Conservation (phyloP, 1,140 invertebrate genomes). For the Epicauta chinensis region DNA sequence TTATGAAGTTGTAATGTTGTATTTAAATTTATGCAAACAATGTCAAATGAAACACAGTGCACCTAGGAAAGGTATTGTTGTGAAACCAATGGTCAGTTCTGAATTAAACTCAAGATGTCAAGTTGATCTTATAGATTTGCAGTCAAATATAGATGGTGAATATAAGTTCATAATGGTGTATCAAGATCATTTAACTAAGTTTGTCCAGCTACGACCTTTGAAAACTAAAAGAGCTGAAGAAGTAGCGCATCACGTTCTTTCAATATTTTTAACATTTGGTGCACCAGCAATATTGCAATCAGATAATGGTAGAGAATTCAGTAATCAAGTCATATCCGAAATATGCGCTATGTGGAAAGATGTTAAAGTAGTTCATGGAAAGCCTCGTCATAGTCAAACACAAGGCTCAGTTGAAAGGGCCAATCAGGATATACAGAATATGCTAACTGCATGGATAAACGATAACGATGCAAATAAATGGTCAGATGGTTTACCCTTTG, state of each 20-base stretch:
- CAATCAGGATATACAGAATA: slow-evolving; percentile 41
- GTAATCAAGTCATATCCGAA: slow-evolving; percentile 32
- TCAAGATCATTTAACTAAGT: slow-evolving; percentile 47
- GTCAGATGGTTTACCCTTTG: too few relatives aligned
- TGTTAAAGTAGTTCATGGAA: slow-evolving; percentile 40
- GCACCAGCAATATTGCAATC: slow-evolving; percentile 36
- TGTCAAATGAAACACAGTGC: too few relatives aligned
- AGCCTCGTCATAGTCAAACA: slow-evolving; percentile 35
- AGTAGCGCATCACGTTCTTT: slow-evolving; percentile 26
- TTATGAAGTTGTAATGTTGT: slow-evolving; percentile 28
- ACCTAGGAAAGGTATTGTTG: slow-evolving; percentile 31
- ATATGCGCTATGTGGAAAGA: slow-evolving; percentile 40
- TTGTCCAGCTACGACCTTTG: slow-evolving; percentile 37
- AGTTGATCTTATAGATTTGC: slow-evolving; percentile 47
- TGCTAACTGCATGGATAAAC: slow-evolving; percentile 36
- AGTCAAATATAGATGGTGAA: slow-evolving; percentile 40
- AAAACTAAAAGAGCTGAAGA: slow-evolving; percentile 31
- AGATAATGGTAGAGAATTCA: slow-evolving; percentile 39
- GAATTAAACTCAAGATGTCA: slow-evolving; percentile 42
- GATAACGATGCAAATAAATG: too few relatives aligned
- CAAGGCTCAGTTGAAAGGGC: slow-evolving; percentile 33
- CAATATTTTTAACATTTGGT: slow-evolving; percentile 38
- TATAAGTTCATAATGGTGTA: slow-evolving; percentile 45
- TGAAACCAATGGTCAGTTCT: slow-evolving; percentile 33
- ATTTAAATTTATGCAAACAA: slow-evolving; percentile 31